Evolutionary conservation across 2,113 vertebrate genomes (phyloP).

Genomic region (Eolophus roseicapilla): DNA sequence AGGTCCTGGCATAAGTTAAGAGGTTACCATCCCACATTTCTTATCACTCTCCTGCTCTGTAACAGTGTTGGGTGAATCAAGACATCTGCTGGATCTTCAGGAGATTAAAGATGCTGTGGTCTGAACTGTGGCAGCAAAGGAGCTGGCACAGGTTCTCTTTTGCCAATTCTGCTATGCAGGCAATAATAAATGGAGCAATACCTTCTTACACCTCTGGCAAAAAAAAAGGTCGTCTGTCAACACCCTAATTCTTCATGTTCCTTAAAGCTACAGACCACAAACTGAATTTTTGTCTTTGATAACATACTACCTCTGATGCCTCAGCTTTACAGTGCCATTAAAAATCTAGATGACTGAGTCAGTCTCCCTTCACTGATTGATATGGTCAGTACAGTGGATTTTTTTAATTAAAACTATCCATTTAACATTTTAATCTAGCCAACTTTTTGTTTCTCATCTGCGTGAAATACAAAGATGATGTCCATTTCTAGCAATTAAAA

Average conservation of each 20-base stretch:
- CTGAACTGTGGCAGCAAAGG: not conserved
- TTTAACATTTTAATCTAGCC: not conserved
- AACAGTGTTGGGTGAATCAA: not conserved
- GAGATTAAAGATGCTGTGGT: not conserved
- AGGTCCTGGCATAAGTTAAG: not conserved
- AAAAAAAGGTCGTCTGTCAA: not conserved
- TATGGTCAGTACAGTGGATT: not conserved
- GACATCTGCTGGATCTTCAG: not conserved
- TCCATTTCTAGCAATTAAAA: constrained; percentile 37
- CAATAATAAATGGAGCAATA: not conserved
- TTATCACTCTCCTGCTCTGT: not conserved
- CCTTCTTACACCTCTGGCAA: not conserved
- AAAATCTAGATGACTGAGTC: not conserved
- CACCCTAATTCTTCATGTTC: not conserved
- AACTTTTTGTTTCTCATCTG: not conserved
- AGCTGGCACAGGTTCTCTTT: not conserved
- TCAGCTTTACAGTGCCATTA: not conserved
- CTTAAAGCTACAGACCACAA: not conserved
- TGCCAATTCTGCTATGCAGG: not conserved
- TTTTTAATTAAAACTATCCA: not conserved
- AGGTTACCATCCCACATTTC: not conserved
- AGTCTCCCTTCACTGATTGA: not conserved
- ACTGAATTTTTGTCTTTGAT: not conserved
- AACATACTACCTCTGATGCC: fast-evolving
- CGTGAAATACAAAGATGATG: not conserved